These are phyloP conservation scores for Sapayoa aenigma DNA, from an alignment of 2,113 vertebrate genomes.

Conservation along the genomic window DNA sequence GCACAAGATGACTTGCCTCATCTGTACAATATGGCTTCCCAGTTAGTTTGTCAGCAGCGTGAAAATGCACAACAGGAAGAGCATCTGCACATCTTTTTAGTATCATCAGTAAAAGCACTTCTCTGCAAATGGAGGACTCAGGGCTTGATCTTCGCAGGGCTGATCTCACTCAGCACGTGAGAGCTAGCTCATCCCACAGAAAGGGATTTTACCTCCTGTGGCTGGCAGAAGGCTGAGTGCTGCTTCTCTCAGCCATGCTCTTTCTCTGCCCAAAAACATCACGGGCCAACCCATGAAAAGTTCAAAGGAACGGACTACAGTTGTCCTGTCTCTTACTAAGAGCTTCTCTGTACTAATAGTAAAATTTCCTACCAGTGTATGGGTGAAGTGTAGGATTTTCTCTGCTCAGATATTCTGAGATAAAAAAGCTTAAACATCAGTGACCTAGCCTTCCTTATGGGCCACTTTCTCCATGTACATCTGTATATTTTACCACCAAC, in stretches of 20 bases:
- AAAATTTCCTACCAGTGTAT: not conserved
- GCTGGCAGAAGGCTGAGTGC: not conserved
- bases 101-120: not conserved
- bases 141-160: not conserved
- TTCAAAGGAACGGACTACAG: not conserved
- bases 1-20: not conserved
- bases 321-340: not conserved
- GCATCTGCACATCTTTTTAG: slow-evolving; percentile 26
- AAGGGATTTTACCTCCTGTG: not conserved
- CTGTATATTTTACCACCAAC: too few species aligned
- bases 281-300: not conserved
- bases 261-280: not conserved
- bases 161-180: not conserved
- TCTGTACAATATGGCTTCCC: slow-evolving; percentile 27
- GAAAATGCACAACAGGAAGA: slow-evolving; percentile 16
- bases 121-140: slow-evolving; percentile 4
- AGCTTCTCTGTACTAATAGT: not conserved
- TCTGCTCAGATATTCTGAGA: not conserved
- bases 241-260: not conserved
- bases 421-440: not conserved
- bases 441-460: not conserved
- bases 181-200: not conserved
- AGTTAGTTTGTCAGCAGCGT: slow-evolving; percentile 21
- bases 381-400: not conserved
- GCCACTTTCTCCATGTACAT: not conserved